Evolutionary conservation across 2,888 invertebrate genomes (phyloP).

Genomic region (Mesorhabditis spiculigera): DNA sequence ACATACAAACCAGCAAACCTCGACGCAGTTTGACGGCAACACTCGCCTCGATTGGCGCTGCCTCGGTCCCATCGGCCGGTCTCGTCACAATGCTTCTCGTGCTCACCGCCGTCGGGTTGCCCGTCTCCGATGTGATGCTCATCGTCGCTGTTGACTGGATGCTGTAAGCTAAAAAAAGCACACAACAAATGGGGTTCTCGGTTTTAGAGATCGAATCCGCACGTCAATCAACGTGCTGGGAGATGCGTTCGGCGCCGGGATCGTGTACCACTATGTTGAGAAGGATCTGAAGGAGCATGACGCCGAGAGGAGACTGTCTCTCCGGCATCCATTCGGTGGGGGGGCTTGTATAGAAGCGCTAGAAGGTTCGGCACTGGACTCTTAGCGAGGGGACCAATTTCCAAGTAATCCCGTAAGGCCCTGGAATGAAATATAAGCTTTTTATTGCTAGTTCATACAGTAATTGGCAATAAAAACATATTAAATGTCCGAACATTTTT

Average conservation of each 20-base stretch:
- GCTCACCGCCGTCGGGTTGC: constrained; percentile 62
- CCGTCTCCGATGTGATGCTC: constrained; percentile 62
- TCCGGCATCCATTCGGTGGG: constrained; percentile 2
- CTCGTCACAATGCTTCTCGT: constrained; percentile 61
- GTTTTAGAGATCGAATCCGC: constrained; percentile 64
- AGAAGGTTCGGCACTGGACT: no score
- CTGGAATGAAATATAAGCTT: no score
- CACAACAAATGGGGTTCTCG: neutral
- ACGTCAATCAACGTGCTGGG: constrained; percentile 67
- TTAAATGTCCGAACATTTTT: no score
- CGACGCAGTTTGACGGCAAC: constrained; percentile 82
- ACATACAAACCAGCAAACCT: neutral
- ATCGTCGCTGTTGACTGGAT: constrained; percentile 64
- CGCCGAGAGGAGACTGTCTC: constrained; percentile 5
- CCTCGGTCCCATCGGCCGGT: constrained; percentile 72
- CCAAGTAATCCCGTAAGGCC: no score
- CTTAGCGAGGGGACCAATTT: no score
- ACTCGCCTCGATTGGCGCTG: constrained; percentile 92
- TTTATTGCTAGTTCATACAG: no score
- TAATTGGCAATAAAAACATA: no score
- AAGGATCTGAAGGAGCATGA: constrained; percentile 48
- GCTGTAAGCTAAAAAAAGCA: constrained; percentile 58
- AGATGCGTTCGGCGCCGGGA: constrained; percentile 67
- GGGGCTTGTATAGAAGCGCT: no score
- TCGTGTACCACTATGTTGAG: constrained; percentile 64